A percentile compares a stretch with the other conserved stretches of the same genome.
These are phyloP conservation scores for Ia io DNA, from an alignment of 2,113 vertebrate genomes.

Conservation along the genomic window DNA sequence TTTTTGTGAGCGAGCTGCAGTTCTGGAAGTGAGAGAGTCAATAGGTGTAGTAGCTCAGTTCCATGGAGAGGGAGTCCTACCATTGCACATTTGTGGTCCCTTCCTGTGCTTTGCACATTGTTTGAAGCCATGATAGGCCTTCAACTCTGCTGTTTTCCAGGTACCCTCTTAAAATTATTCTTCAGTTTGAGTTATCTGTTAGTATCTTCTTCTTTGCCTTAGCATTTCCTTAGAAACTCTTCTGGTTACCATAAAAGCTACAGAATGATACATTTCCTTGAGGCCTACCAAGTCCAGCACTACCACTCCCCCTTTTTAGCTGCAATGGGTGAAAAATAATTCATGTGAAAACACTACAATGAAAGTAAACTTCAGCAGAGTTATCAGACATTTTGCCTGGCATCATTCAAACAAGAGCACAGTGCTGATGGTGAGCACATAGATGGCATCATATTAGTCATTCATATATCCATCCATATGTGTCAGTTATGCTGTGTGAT, in stretches of 20 bases:
- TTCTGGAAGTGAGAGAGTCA: neutral
- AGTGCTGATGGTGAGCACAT: neutral
- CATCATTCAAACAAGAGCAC: neutral
- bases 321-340: neutral
- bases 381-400: neutral
- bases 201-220: neutral
- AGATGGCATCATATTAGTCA: neutral
- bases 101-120: neutral
- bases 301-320: neutral
- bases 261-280: neutral
- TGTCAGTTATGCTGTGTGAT: neutral
- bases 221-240: constrained; percentile 16
- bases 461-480: neutral
- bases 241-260: neutral
- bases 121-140: neutral
- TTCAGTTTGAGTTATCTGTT: neutral
- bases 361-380: neutral
- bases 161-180: neutral
- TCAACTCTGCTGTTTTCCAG: neutral
- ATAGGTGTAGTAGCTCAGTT: neutral
- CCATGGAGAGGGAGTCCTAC: neutral
- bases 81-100: neutral
- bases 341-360: neutral
- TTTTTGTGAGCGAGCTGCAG: neutral
- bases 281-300: neutral